Base-by-base conservation (phyloP, 1,140 invertebrate genomes). In the Drosophila mauritiana region DNA sequence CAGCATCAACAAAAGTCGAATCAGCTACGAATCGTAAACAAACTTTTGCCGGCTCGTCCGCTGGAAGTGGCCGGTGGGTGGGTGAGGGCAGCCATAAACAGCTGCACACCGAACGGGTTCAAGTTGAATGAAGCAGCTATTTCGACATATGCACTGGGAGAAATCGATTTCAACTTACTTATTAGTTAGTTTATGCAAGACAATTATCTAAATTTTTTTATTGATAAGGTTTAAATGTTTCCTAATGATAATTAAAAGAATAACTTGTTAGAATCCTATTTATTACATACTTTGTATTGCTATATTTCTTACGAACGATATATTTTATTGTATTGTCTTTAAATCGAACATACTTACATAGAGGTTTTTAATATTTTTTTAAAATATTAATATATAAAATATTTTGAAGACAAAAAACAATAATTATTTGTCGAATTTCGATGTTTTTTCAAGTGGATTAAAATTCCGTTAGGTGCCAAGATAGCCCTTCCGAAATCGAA, bases 91-190 rank as follows among this genome's bases (percentile, higher is more conserved):
- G 45, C 25, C 40, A 68, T 80, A 67, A 76, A 81, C 78, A 81
- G 78, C 73, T 80, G 78, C 67, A 56, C 55, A 36, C 62, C 73
- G 40, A 58, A 75, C 72, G 72, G 73, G 53, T 75, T 64, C 59
- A 55, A 63, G 73, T 53, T 73, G 56, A 73, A 61, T 22, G 27
- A 37, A 53, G 72, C 56, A 48, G 48, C 55, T 70, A 75, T 75
- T 56, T 53, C 40, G 25, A 40, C 42, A 42, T 12, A n/a, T 58
- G 53, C 59, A 62, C 53, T 1, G 37, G n/a, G 7, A 58, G 15
- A 61, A 58, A 62, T 11, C 1, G 8, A 1, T n/a, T 2, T 4
- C 13, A 6, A 39, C 31, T 31, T 8, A 13, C 5, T 4, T 39
- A 39, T 13, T 17, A 17, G 17, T 17, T 17, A 17, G 17, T 17